phyloP scores from a whole-genome alignment of 2,888 invertebrate species.

The Notodonta dromedarius region DNA sequence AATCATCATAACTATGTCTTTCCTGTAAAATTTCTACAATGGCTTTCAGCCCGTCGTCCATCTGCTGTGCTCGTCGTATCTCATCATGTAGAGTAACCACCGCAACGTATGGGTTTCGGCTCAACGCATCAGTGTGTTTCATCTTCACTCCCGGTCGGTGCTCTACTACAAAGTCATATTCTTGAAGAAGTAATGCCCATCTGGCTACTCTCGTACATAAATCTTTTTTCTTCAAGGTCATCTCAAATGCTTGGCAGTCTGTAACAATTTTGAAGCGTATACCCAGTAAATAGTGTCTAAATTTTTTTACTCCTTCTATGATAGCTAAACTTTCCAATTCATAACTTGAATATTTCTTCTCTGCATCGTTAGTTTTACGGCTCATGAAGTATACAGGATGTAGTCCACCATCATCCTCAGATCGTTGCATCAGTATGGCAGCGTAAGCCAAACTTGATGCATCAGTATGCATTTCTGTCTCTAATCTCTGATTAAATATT shows the following conservation, averaged over 20 bases:
- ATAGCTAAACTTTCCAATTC: slow-evolving; percentile 39
- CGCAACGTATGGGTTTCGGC: too few relatives aligned
- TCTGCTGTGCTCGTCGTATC: too few relatives aligned
- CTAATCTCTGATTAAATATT: slow-evolving; percentile 19
- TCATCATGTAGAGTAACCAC: too few relatives aligned
- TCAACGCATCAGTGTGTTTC: too few relatives aligned
- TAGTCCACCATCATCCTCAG: slow-evolving; percentile 13
- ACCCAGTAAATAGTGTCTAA: slow-evolving; percentile 34
- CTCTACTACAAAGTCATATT: slow-evolving; percentile 5
- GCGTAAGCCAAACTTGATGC: slow-evolving; percentile 19
- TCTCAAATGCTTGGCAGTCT: slow-evolving; percentile 33
- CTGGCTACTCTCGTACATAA: slow-evolving; percentile 28
- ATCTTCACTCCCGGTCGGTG: too few relatives aligned
- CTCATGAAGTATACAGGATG: slow-evolving; percentile 33
- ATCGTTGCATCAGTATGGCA: slow-evolving; percentile 30
- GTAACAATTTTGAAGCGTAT: slow-evolving; percentile 37
- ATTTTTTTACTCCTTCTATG: slow-evolving; percentile 34
- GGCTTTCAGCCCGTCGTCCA: too few relatives aligned
- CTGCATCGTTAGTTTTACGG: slow-evolving; percentile 20
- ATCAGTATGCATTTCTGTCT: slow-evolving; percentile 35
- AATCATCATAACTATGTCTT: not conserved
- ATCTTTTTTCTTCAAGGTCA: slow-evolving; percentile 33
- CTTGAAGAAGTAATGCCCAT: slow-evolving; percentile 24
- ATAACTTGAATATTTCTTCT: slow-evolving; percentile 34
- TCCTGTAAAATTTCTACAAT: slow-evolving; percentile 3